Evolutionary conservation across 2,797 vertebrate species (phyloP), one percentile per base, ranked within the genome.

Genomic region (Phoxinus dragarum): DNA sequence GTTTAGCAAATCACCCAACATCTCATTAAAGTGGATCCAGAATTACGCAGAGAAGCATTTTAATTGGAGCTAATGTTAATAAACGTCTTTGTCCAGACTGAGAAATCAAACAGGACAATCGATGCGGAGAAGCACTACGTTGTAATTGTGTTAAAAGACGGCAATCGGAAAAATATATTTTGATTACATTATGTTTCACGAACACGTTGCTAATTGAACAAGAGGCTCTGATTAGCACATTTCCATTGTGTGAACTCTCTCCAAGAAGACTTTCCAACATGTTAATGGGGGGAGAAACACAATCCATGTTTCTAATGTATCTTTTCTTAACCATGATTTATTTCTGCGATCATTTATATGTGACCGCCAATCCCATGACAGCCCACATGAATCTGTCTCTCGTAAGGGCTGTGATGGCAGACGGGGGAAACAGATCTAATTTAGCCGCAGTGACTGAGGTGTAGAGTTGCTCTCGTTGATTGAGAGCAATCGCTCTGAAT

Each of bases 151-250:
- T 82, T 31, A 77, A 87, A n/a, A 34, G 7, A 69, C 16, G 6
- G 69, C 80, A 88, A 83, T 88, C 74, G 80, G 44, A 16, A 40
- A 72, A 66, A 71, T 1, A 82, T 79, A 85, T 36, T 82, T 77
- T 86, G 75, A 83, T 88, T 86, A 61, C 47, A 78, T 80, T 84
- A 67, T 66, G n/a, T 79, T 74, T 77, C 80, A 82, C 21, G 1
- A 59, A 74, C 12, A 17, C 6, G 17, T 47, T 40, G 31, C 40
- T 84, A 80, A 89, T 87, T 85, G 44, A 59, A 82, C 82, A 86
- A 69, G 66, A 59, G 59, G 19, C 66, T 19, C 54, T 64, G 66
- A 84, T 84, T 47, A 79, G 54, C 66, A 81, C 75, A 84, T 84
- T 80, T 71, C 5, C 47, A 66, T 54, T 73, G 21, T 49, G 68